Base-by-base conservation (phyloP, 2,113 vertebrate species). In the Toxostoma redivivum region DNA sequence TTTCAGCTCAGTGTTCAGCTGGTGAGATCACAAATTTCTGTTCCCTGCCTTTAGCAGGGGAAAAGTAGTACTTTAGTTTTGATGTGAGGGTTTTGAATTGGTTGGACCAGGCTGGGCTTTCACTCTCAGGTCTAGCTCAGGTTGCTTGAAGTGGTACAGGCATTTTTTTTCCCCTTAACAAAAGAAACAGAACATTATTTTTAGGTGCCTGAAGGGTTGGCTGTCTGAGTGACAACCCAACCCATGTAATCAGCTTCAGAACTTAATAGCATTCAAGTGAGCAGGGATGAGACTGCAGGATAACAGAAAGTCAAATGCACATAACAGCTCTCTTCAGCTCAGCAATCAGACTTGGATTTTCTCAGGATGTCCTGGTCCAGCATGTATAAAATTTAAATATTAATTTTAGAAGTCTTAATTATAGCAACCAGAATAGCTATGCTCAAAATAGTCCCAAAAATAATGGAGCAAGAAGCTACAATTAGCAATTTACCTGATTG, bases 341-440 rank as follows among this genome's bases (percentile, higher is more conserved):
- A 95, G 85, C 81, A 95, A 82, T 94, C 92, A 96, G 91, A 79
- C 80, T 96, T 56, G 81, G 93, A 90, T 94, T 97, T 97, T 91
- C 94, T 95, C 84, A 91, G 74, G 86, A 95, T 96, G 93, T 76
- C 30, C 9, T 47, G 94, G 90, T 96, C 81, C 90, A 78, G 57
- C 53, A 91, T 95, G 97, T 97, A 95, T 87, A 91, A 95, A 51
- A 80, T 94, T 97, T 96, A 47, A 95, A 97, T 97, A 97, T 94
- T 97, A 97, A 97, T 96, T 98, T 98, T 97, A 96, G 95, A 96
- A 97, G 78, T 92, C 77, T 92, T 97, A 96, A 97, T 97, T 97
- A 94, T 81, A 94, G 74, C 17, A 90, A 88, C 96, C 82, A 95
- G 54, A 97, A 94, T 71, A 83, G 38, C 88, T 97, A 53, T 92